Evolutionary conservation across 2,113 vertebrate species (phyloP).

Genomic region (Corvus cornix): DNA sequence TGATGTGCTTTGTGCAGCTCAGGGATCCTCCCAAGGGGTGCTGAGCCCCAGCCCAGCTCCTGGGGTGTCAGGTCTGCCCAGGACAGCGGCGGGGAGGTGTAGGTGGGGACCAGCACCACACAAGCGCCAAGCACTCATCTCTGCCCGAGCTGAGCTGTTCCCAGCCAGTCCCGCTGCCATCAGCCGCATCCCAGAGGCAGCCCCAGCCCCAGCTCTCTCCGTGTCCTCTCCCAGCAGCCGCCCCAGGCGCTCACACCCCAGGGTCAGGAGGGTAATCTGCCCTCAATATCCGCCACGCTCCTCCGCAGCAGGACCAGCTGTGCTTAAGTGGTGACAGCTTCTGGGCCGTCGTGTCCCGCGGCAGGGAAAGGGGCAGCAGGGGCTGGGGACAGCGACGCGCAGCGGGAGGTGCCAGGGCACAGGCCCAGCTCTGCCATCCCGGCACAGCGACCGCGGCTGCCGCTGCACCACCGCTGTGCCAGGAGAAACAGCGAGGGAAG

Average conservation of each 20-base stretch:
- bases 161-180: neutral
- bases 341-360: neutral
- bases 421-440: neutral
- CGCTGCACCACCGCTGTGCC: rapidly evolving
- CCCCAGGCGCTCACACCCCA: neutral
- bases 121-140: neutral
- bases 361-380: neutral
- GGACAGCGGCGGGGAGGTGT: neutral
- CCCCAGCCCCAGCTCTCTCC: neutral
- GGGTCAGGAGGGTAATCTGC: constrained; percentile 41
- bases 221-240: neutral
- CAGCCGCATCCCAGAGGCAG: neutral
- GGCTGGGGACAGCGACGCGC: neutral
- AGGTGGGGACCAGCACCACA: rapidly evolving
- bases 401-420: neutral
- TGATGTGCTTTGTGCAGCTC: neutral
- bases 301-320: neutral
- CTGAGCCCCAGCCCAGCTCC: neutral
- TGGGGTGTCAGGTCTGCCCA: neutral
- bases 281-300: neutral
- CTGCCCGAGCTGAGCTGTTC: rapidly evolving
- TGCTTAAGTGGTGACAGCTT: constrained; percentile 5
- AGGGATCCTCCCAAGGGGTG: neutral
- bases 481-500: neutral
- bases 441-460: rapidly evolving